phyloP scores from a whole-genome alignment of 2,797 vertebrate genomes.

The Sebastes flavidus region DNA sequence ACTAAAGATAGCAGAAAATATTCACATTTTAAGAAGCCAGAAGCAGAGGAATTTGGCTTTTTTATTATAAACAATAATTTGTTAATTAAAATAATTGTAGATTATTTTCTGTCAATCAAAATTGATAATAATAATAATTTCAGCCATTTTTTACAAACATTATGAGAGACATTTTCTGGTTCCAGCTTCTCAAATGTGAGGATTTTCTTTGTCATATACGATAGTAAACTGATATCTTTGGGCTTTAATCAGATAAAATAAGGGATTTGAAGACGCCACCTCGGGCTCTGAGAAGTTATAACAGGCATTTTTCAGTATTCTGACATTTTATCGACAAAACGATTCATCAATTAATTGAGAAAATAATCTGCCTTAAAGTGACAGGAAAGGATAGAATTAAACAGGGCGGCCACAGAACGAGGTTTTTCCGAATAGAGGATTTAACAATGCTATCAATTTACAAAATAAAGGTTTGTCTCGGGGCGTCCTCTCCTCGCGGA shows the following conservation, averaged over 20 bases:
- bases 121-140: not conserved
- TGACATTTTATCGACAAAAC: slow-evolving; percentile 7
- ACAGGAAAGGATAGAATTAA: slow-evolving; percentile 7
- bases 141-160: not conserved
- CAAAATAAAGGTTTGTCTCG: slow-evolving; percentile 30
- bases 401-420: not conserved
- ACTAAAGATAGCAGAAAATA: not conserved
- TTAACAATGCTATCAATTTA: slow-evolving; percentile 2
- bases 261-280: not conserved
- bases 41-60: not conserved
- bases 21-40: not conserved
- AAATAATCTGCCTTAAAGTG: slow-evolving; percentile 1
- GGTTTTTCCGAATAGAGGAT: not conserved
- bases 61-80: not conserved
- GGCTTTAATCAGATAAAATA: not conserved
- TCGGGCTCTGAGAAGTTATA: not conserved
- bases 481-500: slow-evolving; percentile 41
- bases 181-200: not conserved
- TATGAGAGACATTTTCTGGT: not conserved
- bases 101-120: not conserved
- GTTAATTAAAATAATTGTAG: not conserved
- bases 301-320: not conserved
- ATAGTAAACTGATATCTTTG: not conserved
- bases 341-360: not conserved
- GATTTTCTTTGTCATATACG: not conserved